Evolutionary conservation across 92 coral and sea anemone species (phyloP).

Genomic region (Diadumene lineata): DNA sequence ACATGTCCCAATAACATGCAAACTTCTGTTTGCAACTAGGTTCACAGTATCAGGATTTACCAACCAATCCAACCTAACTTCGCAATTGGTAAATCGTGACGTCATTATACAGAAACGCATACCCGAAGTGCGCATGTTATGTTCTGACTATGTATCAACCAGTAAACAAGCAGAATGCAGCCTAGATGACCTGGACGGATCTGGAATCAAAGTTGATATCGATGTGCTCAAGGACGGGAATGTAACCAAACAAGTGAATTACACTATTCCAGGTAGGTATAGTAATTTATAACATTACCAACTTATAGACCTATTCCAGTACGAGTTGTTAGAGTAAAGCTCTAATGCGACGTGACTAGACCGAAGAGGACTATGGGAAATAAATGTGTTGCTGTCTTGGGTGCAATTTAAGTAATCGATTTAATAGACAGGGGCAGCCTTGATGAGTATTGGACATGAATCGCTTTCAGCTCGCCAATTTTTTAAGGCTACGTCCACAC

Average conservation of each 20-base stretch:
- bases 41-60: conserved; percentile 43
- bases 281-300: not conserved
- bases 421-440: no score
- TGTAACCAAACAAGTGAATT: not conserved
- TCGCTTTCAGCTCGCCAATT: no score
- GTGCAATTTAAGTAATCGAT: no score
- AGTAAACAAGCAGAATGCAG: not conserved
- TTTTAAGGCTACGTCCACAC: no score
- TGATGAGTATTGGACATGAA: no score
- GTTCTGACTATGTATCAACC: not conserved
- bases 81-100: conserved; percentile 27
- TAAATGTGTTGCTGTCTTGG: no score
- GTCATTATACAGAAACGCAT: conserved; percentile 48
- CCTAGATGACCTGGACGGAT: not conserved
- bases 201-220: conserved; percentile 4
- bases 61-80: conserved; percentile 26
- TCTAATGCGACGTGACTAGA: no score
- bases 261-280: not conserved
- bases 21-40: not conserved
- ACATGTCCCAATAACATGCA: not conserved
- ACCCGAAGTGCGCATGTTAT: conserved; percentile 1
- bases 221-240: not conserved
- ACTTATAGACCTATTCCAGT: no score
- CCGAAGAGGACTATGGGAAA: no score
- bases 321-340: no score